A percentile compares a stretch with the other conserved stretches of the same genome.
Evolutionary conservation across 2,113 vertebrate genomes (phyloP).

Genomic region (Epinephelus lanceolatus): DNA sequence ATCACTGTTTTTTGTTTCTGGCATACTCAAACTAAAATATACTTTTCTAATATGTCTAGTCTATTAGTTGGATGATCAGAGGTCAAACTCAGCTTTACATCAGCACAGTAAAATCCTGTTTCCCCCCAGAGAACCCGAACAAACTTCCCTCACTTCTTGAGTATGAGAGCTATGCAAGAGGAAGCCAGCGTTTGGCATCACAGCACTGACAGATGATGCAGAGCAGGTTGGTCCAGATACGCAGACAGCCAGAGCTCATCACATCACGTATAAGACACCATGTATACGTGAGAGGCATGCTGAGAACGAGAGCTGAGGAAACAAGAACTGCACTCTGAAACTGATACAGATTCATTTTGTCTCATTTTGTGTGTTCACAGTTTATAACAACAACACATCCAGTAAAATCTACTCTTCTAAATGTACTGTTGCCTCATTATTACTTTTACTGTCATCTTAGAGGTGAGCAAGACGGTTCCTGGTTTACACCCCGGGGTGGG

Average conservation of each 20-base stretch:
- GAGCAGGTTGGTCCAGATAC: slow-evolving; percentile 67
- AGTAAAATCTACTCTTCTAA: too few relatives aligned
- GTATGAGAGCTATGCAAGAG: slow-evolving; percentile 58
- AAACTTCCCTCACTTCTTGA: slow-evolving; percentile 28
- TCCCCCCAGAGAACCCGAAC: not conserved
- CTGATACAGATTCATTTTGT: not conserved
- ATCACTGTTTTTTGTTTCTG: not conserved
- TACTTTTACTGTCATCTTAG: too few relatives aligned
- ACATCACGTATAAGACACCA: not conserved
- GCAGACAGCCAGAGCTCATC: slow-evolving; percentile 19
- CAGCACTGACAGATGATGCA: slow-evolving; percentile 63
- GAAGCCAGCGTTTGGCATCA: not conserved
- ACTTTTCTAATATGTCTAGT: not conserved
- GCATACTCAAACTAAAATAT: not conserved
- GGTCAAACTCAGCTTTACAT: not conserved
- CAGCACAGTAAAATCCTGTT: not conserved
- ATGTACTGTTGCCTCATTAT: too few relatives aligned
- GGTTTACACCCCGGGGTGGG: too few relatives aligned
- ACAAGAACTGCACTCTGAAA: not conserved
- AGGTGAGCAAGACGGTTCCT: too few relatives aligned
- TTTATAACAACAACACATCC: too few relatives aligned
- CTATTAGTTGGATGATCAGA: not conserved
- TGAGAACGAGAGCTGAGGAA: not conserved
- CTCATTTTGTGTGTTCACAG: not conserved
- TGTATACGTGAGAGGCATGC: slow-evolving; percentile 3